Percentiles rank a stretch among this genome's conserved stretches.
phyloP scores from a whole-genome alignment of 2,888 invertebrate species.

The Microctonus hyperodae region DNA sequence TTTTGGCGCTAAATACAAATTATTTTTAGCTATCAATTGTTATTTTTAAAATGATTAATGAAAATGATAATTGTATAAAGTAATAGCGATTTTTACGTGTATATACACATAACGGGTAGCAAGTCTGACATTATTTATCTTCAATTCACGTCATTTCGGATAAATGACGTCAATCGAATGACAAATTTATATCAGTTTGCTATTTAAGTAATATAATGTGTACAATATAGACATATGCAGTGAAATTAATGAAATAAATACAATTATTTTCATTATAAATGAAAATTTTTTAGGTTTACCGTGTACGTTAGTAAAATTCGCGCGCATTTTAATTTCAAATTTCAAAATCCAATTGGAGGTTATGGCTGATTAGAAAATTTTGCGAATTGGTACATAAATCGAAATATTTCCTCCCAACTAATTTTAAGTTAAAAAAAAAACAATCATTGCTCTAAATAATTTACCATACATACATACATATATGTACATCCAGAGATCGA shows the following conservation, averaged over 20 bases:
- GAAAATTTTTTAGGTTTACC: too few species aligned
- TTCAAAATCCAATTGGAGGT: neutral
- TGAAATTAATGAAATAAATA: neutral
- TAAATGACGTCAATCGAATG: too few species aligned
- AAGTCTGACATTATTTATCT: too few species aligned
- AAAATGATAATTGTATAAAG: neutral
- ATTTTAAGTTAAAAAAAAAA: conserved; percentile 12
- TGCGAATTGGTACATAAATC: neutral
- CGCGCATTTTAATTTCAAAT: neutral
- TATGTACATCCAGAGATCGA: too few species aligned
- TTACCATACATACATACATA: neutral
- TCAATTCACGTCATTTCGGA: too few species aligned
- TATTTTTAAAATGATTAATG: neutral
- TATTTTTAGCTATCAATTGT: neutral
- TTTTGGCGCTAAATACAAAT: conserved; percentile 26
- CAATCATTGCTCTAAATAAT: too few species aligned
- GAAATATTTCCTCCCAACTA: neutral
- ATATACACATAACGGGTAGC: too few species aligned
- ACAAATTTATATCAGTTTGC: too few species aligned
- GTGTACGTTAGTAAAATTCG: neutral
- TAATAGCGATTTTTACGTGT: neutral
- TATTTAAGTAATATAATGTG: too few species aligned
- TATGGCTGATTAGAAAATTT: neutral
- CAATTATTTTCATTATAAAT: too few species aligned
- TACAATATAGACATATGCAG: too few species aligned